Conservation (phyloP, 2,888 invertebrate genomes). For the Eilema caniola region DNA sequence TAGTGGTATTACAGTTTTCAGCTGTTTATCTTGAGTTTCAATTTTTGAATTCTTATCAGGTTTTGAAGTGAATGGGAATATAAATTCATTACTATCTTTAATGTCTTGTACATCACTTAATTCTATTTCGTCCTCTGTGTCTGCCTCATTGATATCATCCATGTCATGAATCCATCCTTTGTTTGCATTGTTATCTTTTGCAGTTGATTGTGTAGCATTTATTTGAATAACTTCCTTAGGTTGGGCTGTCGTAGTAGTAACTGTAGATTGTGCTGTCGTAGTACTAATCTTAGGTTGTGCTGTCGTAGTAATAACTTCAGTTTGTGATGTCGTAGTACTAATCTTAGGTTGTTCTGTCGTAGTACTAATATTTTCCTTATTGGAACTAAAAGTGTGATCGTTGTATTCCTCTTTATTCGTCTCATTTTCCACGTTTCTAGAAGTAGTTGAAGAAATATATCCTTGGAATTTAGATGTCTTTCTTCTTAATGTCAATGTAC, state of each 20-base stretch:
- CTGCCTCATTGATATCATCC: conserved; percentile 35
- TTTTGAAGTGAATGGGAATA: conserved; percentile 61
- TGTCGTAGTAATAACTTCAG: conserved; percentile 36
- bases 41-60: conserved; percentile 38
- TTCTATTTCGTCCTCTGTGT: conserved; percentile 38
- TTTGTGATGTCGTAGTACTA: conserved; percentile 35
- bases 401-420: conserved; percentile 59
- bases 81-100: conserved; percentile 69
- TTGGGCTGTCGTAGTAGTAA: conserved; percentile 41
- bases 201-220: conserved; percentile 48
- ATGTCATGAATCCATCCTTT: conserved; percentile 40
- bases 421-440: conserved; percentile 55
- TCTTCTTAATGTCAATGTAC: conserved; percentile 63
- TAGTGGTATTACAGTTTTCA: conserved; percentile 53
- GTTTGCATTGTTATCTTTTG: conserved; percentile 55
- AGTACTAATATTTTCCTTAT: conserved; percentile 40
- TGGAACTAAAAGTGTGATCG: conserved; percentile 51
- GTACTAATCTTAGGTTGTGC: conserved; percentile 33
- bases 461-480: conserved; percentile 81
- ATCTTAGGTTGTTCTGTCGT: conserved; percentile 35
- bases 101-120: conserved; percentile 55
- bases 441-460: conserved; percentile 67
- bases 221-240: conserved; percentile 36
- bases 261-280: conserved; percentile 37
- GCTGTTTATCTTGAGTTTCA: conserved; percentile 56